Base-by-base conservation (phyloP, 2,888 invertebrate species). In the Drosophila gaucha region DNA sequence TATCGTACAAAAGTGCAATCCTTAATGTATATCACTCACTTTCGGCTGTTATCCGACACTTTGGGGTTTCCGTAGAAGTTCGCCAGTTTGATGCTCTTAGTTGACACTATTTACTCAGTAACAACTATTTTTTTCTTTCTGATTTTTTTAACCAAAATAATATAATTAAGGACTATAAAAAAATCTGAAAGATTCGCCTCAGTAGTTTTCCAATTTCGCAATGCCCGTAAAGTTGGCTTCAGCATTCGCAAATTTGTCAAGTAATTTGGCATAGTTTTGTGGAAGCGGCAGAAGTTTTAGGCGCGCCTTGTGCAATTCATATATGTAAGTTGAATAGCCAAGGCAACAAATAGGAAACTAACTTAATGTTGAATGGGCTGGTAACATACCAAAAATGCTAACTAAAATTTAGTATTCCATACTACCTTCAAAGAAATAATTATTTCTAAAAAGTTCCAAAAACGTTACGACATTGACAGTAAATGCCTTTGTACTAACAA, bases 1-100 rank as follows among this genome's bases (percentile, higher is more conserved):
- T 6, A 1, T 10, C 26, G 26, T 12, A 16, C 3, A 12, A 12
- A 12, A n/a, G n/a, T 22, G 9, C 3, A 22, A 14, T 3, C 3
- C 0, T 10, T 9, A 6, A 26, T 6, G n/a, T 10, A 6, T 39
- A 20, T n/a, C 12, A 33, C 51, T 47, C 44, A 66, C 71, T 31
- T 51, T 31, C 6, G 20, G 8, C 57, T 51, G 18, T 10, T 30
- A 9, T 60, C 10, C 6, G 50, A 24, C 22, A 20, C 28, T 22
- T 67, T 6, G 6, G 14, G 33, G 9, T 6, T 8, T 3, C 4
- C 10, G 6, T 18, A 20, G 3, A 16, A 33, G 12, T 28, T 28
- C 38, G 57, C 73, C 67, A 76, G 67, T 28, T 74, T 74, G 72
- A 22, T 31, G n/a, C 10, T 31, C 43, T 10, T n/a, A 16, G 20